A percentile compares a stretch with the other conserved stretches of the same genome.
Conservation (phyloP, 1,140 invertebrate genomes). For the Apocrypta bakeri region DNA sequence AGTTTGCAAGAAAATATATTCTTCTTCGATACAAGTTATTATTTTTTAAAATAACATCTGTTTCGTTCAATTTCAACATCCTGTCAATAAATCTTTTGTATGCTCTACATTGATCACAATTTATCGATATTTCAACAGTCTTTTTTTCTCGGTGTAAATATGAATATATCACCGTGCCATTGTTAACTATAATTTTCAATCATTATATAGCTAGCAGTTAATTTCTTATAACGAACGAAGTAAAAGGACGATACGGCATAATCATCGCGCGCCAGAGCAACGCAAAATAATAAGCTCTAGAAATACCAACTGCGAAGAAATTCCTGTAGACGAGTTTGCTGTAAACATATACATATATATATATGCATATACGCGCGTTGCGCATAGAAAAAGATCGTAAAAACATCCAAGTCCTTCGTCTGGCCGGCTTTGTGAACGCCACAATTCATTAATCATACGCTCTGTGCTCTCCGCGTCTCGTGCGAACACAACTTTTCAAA, state of each 20-base stretch:
- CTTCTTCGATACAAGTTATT: no score
- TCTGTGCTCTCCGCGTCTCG: background rate
- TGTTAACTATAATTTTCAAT: conserved; percentile 33
- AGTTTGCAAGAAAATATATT: no score
- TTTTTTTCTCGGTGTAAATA: no score
- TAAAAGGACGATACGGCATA: background rate
- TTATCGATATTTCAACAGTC: no score
- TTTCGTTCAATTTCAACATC: no score
- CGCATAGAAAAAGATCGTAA: conserved; percentile 5
- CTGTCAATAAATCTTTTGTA: no score
- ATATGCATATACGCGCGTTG: background rate
- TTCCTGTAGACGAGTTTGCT: background rate
- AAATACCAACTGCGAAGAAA: background rate
- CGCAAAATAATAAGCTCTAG: conserved; percentile 19
- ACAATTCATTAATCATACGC: conserved; percentile 43
- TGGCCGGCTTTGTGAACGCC: background rate
- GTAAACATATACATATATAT: background rate
- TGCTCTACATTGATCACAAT: no score
- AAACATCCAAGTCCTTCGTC: conserved; percentile 16
- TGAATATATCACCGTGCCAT: no score
- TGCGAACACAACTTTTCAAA: conserved; percentile 24
- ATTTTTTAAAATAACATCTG: no score
- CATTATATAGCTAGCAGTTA: background rate
- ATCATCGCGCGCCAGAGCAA: background rate
- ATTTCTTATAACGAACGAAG: background rate